Base-by-base conservation (phyloP, 2,888 invertebrate species). In the Colletes collaris region DNA sequence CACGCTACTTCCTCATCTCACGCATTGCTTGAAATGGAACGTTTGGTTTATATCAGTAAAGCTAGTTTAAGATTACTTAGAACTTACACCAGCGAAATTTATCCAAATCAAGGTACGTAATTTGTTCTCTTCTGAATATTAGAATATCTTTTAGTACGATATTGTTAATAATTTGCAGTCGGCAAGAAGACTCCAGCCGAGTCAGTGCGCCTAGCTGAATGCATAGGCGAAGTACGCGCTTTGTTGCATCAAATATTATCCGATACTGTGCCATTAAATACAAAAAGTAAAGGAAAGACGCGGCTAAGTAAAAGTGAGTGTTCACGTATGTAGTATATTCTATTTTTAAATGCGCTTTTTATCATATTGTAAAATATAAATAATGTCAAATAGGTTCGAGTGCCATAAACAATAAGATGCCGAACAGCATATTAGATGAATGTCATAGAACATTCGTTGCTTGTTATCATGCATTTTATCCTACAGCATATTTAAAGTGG, bases 381-480 rank as follows among this genome's bases (percentile, higher is more conserved):
- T 59, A 73, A 71, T 16, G 8, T 75, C 63, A 8, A 10, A 59
- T 65, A 86, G 86, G 69, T 82, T 67, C 87, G 6, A 70, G 75
- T 8, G 82, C 73, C 50, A 64, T 88, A 40, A 86, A 87, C 8
- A 89, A 85, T 73, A 95, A 95, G 74, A 94, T 97, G 94, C 95
- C 96, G 3, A 94, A 95, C 69, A 95, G 96, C 49, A 97, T 99
- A 83, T 93, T 98, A 70, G 96, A 97, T 68, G 98, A 99, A 92
- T 98, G 98, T 74, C 98, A 98, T 86, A 95, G 96, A 70, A 98
- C 98, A 0, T 97, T 98, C 91, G 97, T 97, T 0, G 95, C 97
- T 3, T 98, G 99, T 91, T 99, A 98, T 90, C 98, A 99, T 93
- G 98, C 98, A 0, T 99, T 99, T 93, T 99, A 98, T 93, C 99